phyloP scores from a whole-genome alignment of 2,113 vertebrate genomes.

The Toxotes chatareus region DNA sequence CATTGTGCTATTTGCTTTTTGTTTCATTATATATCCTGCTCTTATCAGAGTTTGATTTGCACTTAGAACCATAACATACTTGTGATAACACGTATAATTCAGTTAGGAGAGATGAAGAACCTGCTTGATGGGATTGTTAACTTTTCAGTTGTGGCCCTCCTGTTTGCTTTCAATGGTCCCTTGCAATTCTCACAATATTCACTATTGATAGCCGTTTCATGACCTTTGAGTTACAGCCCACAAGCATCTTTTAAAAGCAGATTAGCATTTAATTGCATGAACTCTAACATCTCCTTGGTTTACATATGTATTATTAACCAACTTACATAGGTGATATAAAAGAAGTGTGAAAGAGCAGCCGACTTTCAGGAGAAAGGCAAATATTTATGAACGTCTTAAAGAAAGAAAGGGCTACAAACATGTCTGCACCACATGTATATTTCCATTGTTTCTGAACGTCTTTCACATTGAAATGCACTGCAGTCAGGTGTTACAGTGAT shows the following conservation, averaged over 20 bases:
- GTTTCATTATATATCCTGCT: not conserved
- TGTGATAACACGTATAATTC: not conserved
- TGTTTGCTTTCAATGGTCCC: not conserved
- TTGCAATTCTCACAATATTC: not conserved
- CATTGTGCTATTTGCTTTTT: too few relatives aligned
- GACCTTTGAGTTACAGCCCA: slow-evolving; percentile 2
- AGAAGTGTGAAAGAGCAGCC: not conserved
- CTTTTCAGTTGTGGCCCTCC: not conserved
- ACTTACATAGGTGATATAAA: not conserved
- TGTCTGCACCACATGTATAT: not conserved
- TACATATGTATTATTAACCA: not conserved
- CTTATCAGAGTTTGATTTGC: not conserved
- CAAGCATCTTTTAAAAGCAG: not conserved
- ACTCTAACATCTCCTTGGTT: not conserved
- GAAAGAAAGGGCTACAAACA: not conserved
- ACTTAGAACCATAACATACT: not conserved
- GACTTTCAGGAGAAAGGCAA: not conserved
- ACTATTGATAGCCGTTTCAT: not conserved
- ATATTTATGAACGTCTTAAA: not conserved
- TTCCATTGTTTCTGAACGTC: too few relatives aligned
- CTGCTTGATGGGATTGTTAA: not conserved
- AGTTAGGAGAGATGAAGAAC: not conserved
- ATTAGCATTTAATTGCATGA: not conserved
- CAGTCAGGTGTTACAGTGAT: too few relatives aligned
- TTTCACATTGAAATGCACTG: too few relatives aligned